phyloP scores from a whole-genome alignment of 2,797 vertebrate genomes.

The Crossoptilon crossoptilon region DNA sequence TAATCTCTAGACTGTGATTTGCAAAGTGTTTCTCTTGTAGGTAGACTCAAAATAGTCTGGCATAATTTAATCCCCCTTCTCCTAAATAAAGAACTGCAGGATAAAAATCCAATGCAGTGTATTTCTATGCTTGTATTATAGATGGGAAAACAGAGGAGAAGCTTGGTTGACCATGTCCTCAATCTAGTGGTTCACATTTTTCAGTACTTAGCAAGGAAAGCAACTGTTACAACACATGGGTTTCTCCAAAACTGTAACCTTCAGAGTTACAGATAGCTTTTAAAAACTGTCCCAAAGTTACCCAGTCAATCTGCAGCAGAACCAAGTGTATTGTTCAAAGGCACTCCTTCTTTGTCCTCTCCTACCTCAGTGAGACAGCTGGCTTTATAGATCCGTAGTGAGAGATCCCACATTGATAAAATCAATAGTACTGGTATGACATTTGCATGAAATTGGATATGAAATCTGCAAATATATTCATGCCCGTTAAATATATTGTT shows the following conservation, averaged over 20 bases:
- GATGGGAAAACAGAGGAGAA: neutral
- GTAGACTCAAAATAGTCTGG: slow-evolving; percentile 12
- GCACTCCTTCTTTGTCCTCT: neutral
- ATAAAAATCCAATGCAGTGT: neutral
- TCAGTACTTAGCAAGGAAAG: neutral
- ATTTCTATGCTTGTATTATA: neutral
- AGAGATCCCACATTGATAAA: neutral
- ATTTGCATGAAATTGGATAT: neutral
- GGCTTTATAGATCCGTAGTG: neutral
- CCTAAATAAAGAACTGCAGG: neutral
- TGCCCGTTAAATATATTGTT: neutral
- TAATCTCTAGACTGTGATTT: neutral
- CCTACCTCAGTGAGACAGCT: neutral
- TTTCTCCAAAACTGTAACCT: neutral
- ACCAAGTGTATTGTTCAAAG: neutral
- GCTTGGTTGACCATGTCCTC: slow-evolving; percentile 12
- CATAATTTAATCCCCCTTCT: neutral
- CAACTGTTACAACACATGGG: neutral
- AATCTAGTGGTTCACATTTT: slow-evolving; percentile 10
- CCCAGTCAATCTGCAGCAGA: neutral
- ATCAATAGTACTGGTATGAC: neutral
- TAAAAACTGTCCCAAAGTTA: neutral
- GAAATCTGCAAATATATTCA: neutral
- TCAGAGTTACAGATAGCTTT: neutral
- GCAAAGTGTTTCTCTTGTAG: neutral